Evolutionary conservation across 1,140 invertebrate genomes (phyloP), one percentile per base, ranked within the genome.

Genomic region (Helicoverpa armigera): DNA sequence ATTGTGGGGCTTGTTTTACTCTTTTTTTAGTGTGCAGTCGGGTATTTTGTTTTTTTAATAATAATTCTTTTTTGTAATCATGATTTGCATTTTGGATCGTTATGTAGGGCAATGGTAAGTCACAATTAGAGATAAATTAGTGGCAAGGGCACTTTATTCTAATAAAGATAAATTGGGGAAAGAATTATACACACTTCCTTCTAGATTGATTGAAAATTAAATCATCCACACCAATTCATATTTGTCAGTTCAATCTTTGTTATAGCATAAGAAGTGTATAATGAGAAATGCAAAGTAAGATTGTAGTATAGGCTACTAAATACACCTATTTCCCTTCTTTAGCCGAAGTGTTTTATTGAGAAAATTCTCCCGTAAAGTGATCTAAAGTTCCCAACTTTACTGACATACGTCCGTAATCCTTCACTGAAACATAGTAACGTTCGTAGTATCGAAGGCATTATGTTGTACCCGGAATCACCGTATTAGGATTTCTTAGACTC

Each of bases 401-500:
- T 69, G 43, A 69, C 43, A 69, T 43, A 12, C 18, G 43, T 23
- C n/a, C 16, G 35, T 69, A 69, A 67, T 69, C 43, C 43, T 13
- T 69, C 16, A 50, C 9, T n/a, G 65, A 50, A 50, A 69, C 43
- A 50, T 67, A 67, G 58, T 61, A 61, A 61, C 18, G 58, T 61
- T 61, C 23, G 10, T 48, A 13, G 35, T 43, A 69, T 50, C 16
- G 43, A 50, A 50, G 10, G n/a, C n/a, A 48, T 67, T 43, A 69
- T 16, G 43, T 50, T 7, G 43, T 50, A 69, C 65, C 16, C 14
- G 43, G 43, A 69, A 50, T 69, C 48, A 69, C 65, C 65, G 43
- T 50, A 69, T 69, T 69, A 69, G 65, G 65, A 50, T 1, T 69
- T 69, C 65, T 50, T 16, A 9, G 65, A 50, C 23, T 61, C 58